Evolutionary conservation across 2,888 invertebrate genomes (phyloP), one percentile per base, ranked within the genome.

Genomic region (Netelia virgata): DNA sequence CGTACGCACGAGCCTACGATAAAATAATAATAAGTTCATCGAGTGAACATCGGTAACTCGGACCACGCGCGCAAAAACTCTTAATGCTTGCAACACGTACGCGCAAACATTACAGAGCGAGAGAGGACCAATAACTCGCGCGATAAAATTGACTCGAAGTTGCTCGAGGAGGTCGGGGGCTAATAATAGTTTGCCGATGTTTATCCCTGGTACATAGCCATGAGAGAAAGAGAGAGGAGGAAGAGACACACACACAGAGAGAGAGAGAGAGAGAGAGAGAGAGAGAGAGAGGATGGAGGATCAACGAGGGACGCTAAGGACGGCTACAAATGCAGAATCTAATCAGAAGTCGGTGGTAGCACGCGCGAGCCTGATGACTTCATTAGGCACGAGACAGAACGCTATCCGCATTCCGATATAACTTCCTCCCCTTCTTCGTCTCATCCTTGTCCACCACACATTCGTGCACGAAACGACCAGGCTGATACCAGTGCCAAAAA

Each of bases 341-440:
- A 92, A 92, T 92, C 92, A 92, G 84, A 83, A 86, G 81, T 81
- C 81, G 74, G 63, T 47, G 73, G 88, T 89, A 90, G 91, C 93
- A 92, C 92, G 93, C 91, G 90, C 91, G 90, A 84, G 77, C 78
- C 88, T 91, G 92, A 93, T 93, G 91, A 90, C 91, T 91, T 93
- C 93, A 93, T 93, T 92, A 93, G 91, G 91, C 91, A 91, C 87
- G 78, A 41, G 69, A 81, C 86, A 86, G 87, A 89, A 93, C 92
- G 92, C 91, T 88, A 82, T 83, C 89, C 88, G 93, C 91, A 93
- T 93, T 90, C 88, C 90, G 91, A 93, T 92, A 79, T 43, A 70
- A 23, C 41, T 6, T 18, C 14, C 41, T 1, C 59, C n/a, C 69
- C 23, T 16, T 14, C 43, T 1, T 16, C 36, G 1, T 36, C 36